Evolutionary conservation across 2,113 vertebrate genomes (phyloP), one percentile per base, ranked within the genome.

Genomic region (Larimichthys crocea): DNA sequence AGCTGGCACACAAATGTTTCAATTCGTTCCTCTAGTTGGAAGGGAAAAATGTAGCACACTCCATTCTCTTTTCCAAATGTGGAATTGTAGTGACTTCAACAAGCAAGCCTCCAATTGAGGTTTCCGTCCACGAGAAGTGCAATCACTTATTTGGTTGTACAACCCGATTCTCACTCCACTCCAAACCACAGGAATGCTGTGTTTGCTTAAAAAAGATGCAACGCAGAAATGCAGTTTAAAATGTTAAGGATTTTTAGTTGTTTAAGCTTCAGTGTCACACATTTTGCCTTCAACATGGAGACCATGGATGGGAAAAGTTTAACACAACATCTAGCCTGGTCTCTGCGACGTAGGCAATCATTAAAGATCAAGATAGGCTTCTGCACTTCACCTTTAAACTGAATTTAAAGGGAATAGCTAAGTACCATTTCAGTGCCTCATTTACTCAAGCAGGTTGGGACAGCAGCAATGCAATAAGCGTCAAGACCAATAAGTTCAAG

Each of bases 81-180:
- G 71, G 78, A 84, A 91, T 71, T 84, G 57, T 49, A 84, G 76
- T 86, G 90, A 91, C 84, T 91, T 92, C 86, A 92, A 86, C 84
- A 67, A 86, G 82, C 83, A 91, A 90, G 87, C 86, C 88, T 91
- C 76, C 83, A 92, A 90, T 90, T 92, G 89, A 91, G 86, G 90
- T 90, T 93, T 93, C 80, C 61, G 24, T 91, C 83, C 82, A 86
- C n/a, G 63, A 92, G 77, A 90, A 85, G 73, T 63, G 71, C 79
- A 88, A 86, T 86, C 73, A 83, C 80, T 86, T 89, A 84, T 90
- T 84, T 92, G 77, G 86, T 80, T 67, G 86, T 83, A 69, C 55
- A 82, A 57, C 42, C 55, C 19, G 15, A 88, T 88, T 89, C 81
- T 59, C 79, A 56, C 76, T 88, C 82, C 71, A 83, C 81, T 89